These are phyloP conservation scores for Torymus auratus DNA, from an alignment of 2,888 invertebrate genomes.

Conservation along the genomic window DNA sequence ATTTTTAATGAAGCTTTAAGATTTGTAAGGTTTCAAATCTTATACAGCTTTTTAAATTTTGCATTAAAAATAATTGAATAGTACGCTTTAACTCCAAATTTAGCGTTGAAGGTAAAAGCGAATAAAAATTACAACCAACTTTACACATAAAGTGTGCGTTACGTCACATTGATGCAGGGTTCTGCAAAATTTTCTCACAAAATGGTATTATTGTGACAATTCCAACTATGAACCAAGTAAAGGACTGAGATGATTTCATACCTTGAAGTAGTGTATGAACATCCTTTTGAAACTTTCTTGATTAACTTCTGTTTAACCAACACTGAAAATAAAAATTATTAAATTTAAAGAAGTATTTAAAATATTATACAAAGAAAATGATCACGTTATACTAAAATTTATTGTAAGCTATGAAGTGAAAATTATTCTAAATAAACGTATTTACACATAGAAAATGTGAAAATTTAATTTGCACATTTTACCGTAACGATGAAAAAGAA, in stretches of 20 bases:
- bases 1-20: conserved; percentile 5
- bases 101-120: conserved; percentile 23
- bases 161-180: conserved; percentile 21
- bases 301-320: conserved; percentile 49
- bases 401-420: too few species aligned
- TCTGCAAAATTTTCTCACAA: conserved; percentile 32
- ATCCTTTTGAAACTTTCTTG: conserved; percentile 51
- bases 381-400: too few species aligned
- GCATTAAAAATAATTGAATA: conserved; percentile 43
- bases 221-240: conserved; percentile 40
- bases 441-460: too few species aligned
- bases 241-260: conserved; percentile 41
- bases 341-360: neutral
- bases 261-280: conserved; percentile 35
- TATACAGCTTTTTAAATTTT: conserved; percentile 26
- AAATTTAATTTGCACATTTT: too few species aligned
- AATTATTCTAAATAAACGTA: too few species aligned
- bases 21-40: conserved; percentile 23
- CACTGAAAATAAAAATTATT: conserved; percentile 37
- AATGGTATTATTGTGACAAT: conserved; percentile 18
- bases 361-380: too few species aligned
- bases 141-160: conserved; percentile 27
- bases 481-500: too few species aligned
- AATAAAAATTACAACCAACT: conserved; percentile 49
- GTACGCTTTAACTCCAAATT: conserved; percentile 14